Percentiles rank a stretch among this genome's conserved stretches.
Evolutionary conservation across 2,888 invertebrate species (phyloP).

Genomic region (Podotricha telesiphe): DNA sequence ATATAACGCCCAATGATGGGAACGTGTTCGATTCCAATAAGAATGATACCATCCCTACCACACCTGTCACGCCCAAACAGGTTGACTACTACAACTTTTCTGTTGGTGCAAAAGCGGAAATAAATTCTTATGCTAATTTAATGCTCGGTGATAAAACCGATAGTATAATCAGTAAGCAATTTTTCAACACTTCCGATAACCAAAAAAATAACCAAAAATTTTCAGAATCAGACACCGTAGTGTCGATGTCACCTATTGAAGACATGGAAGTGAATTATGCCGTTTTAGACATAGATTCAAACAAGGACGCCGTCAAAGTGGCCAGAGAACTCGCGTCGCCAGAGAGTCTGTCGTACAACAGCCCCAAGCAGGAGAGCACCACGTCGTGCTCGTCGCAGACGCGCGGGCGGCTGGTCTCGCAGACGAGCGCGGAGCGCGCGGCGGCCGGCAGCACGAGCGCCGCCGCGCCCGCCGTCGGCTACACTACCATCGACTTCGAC

Average conservation of each 20-base stretch:
- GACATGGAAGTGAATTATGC: constrained; percentile 88
- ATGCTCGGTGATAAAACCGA: constrained; percentile 68
- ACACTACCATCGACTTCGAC: constrained; percentile 96
- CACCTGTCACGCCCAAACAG: constrained; percentile 70
- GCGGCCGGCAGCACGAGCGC: background rate
- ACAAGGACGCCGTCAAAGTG: constrained; percentile 64
- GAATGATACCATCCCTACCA: constrained; percentile 61
- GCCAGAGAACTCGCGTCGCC: constrained; percentile 61
- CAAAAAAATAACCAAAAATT: constrained; percentile 59
- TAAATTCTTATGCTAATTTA: constrained; percentile 74
- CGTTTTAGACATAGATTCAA: constrained; percentile 88
- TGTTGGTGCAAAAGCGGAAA: constrained; percentile 61
- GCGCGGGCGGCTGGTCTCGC: constrained; percentile 64
- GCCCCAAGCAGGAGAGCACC: constrained; percentile 65
- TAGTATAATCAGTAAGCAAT: constrained; percentile 59
- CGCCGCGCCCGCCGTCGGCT: constrained; percentile 79
- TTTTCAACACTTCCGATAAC: constrained; percentile 55
- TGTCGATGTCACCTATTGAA: constrained; percentile 72
- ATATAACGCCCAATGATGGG: constrained; percentile 65
- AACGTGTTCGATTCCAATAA: constrained; percentile 54
- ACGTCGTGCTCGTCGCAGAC: constrained; percentile 62
- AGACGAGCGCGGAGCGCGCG: constrained; percentile 61
- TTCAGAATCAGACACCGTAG: constrained; percentile 74
- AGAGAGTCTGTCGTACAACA: constrained; percentile 63
- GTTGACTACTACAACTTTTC: constrained; percentile 72